A percentile compares a stretch with the other conserved stretches of the same genome.
These are phyloP conservation scores for Epistrophe eligans DNA, from an alignment of 2,888 invertebrate species.

Conservation along the genomic window DNA sequence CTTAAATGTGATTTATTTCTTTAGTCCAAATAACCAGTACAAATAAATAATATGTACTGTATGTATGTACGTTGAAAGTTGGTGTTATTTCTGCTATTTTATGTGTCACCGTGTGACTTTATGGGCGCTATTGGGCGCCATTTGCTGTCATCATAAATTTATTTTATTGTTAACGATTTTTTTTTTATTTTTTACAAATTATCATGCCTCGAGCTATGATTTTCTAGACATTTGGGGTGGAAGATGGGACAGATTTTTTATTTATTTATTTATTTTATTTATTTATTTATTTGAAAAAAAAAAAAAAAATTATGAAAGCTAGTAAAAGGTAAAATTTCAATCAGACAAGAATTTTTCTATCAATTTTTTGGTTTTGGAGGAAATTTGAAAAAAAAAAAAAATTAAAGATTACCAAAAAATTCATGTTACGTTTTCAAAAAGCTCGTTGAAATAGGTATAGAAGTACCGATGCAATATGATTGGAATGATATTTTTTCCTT, in stretches of 20 bases:
- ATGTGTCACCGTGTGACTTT: neutral
- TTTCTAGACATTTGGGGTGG: neutral
- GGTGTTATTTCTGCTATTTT: neutral
- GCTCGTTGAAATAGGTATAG: too few relatives aligned
- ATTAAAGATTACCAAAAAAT: too few relatives aligned
- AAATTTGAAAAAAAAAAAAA: too few relatives aligned
- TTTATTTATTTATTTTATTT: too few relatives aligned
- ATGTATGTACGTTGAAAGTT: neutral
- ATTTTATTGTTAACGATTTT: conserved; percentile 26
- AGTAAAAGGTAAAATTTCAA: neutral
- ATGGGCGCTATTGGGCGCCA: neutral
- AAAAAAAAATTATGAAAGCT: neutral
- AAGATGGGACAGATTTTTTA: neutral
- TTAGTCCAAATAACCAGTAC: neutral
- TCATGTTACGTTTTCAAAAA: too few relatives aligned
- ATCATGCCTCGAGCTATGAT: neutral
- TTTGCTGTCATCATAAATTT: conserved; percentile 25
- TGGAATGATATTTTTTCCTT: too few relatives aligned
- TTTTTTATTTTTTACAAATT: neutral
- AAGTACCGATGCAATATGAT: too few relatives aligned
- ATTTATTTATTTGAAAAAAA: too few relatives aligned
- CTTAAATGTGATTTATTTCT: neutral
- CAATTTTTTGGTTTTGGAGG: too few relatives aligned
- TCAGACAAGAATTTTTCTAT: too few relatives aligned
- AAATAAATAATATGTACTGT: neutral